phyloP scores from a whole-genome alignment of 1,140 invertebrate genomes.

The Microplitis demolitor region DNA sequence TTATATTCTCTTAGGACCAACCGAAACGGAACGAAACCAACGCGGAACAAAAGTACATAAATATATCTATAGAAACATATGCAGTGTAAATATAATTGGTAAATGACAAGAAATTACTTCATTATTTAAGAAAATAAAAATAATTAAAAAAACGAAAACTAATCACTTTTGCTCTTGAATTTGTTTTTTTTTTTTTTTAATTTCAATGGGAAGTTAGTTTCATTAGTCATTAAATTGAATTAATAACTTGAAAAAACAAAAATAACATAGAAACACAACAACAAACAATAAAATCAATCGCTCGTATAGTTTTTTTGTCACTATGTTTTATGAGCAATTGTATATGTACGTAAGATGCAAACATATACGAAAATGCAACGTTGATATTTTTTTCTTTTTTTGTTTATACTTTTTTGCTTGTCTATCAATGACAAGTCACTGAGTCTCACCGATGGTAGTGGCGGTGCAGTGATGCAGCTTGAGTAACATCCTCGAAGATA shows the following conservation, averaged over 20 bases:
- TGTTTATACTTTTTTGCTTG: slow-evolving; percentile 4
- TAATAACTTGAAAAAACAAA: not conserved
- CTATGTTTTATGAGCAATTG: not conserved
- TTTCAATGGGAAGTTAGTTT: too few species aligned
- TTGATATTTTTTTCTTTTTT: not conserved
- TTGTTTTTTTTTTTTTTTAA: not conserved
- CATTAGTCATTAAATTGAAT: too few species aligned
- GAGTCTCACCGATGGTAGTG: slow-evolving; percentile 48
- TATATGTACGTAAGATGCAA: not conserved
- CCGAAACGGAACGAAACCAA: slow-evolving; percentile 29
- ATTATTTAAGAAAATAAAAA: slow-evolving; percentile 14
- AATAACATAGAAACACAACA: not conserved
- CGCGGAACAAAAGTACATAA: slow-evolving; percentile 5
- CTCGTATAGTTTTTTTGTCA: too few species aligned
- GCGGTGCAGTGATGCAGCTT: slow-evolving; percentile 44
- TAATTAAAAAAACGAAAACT: slow-evolving; percentile 5
- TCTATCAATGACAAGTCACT: not conserved
- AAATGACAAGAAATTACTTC: slow-evolving; percentile 22
- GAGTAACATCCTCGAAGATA: slow-evolving; percentile 72
- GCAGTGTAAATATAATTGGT: slow-evolving; percentile 24
- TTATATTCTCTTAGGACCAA: slow-evolving; percentile 15
- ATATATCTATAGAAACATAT: too few species aligned
- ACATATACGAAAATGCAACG: slow-evolving; percentile 8
- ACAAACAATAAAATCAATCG: not conserved
- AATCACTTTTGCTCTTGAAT: slow-evolving; percentile 3